phyloP scores from a whole-genome alignment of 2,113 vertebrate genomes.

The Cheilinus undulatus region DNA sequence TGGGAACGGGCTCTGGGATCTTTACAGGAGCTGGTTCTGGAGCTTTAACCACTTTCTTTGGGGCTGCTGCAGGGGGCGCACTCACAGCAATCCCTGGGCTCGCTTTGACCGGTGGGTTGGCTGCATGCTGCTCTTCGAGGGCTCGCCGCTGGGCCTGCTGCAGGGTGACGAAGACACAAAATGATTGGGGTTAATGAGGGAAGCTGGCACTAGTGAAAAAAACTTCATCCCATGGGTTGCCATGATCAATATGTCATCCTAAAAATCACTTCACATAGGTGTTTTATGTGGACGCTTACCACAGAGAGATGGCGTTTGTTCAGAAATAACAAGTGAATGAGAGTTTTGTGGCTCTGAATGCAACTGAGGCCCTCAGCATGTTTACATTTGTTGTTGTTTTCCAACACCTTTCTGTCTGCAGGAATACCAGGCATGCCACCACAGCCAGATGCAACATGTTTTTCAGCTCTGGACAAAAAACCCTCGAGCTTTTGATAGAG shows the following conservation, averaged over 20 bases:
- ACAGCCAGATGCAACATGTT: conserved; percentile 55
- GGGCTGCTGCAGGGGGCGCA: conserved; percentile 49
- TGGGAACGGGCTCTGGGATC: conserved; percentile 30
- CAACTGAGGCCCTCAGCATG: neutral
- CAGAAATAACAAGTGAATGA: neutral
- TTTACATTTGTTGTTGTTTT: neutral
- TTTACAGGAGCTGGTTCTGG: conserved; percentile 14
- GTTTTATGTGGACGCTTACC: too few relatives aligned
- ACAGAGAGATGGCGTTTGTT: neutral
- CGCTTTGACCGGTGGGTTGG: conserved; percentile 54
- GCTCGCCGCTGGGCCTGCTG: conserved; percentile 75
- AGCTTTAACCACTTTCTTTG: conserved; percentile 45
- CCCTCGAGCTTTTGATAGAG: conserved; percentile 40
- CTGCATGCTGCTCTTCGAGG: conserved; percentile 71
- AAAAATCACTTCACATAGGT: too few relatives aligned
- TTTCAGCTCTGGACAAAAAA: conserved; percentile 63
- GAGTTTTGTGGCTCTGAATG: neutral
- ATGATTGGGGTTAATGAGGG: neutral
- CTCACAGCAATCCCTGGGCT: conserved; percentile 57
- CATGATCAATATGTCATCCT: too few relatives aligned
- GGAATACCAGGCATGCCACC: conserved; percentile 63
- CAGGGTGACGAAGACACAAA: conserved; percentile 13
- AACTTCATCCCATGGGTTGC: too few relatives aligned
- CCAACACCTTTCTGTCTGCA: conserved; percentile 19
- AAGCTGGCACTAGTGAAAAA: too few relatives aligned